Evolutionary conservation across 2,888 invertebrate species (phyloP), one percentile per base, ranked within the genome.

Genomic region (Drosophila gaucha): DNA sequence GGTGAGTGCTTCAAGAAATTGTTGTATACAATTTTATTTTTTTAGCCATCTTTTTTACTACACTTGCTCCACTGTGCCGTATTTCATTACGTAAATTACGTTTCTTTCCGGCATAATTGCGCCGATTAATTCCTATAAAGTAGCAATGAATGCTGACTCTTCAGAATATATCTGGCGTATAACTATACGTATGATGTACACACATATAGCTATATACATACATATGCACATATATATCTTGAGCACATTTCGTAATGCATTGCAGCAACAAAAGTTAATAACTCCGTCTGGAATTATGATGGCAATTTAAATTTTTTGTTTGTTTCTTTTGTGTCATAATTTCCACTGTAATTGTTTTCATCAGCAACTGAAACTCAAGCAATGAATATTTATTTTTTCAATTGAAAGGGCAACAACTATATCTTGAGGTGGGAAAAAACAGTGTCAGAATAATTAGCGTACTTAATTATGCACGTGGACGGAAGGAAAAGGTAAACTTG

Each of bases 51-150:
- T n/a, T 24, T 43, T 22, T 50, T 49, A 14, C 39, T 31, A 16
- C 31, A 1, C 36, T 55, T 44, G 56, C 43, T 30, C 52, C 80
- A 77, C 74, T 75, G 75, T 74, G 58, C 67, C 54, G 36, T 70
- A 70, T 75, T 70, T 70, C 79, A 78, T 82, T 82, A 72, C 64
- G 79, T 58, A 78, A 82, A 82, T 82, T 76, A 52, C 74, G 85
- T 82, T 76, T 68, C 71, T 66, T 31, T 67, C 57, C 44, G 55
- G 69, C 71, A 82, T 82, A 82, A 85, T 82, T 85, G 76, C 79
- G 72, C 70, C 82, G 85, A 85, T 82, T 82, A 82, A 85, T 85
- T 82, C 74, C 69, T 79, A 77, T 82, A 74, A 82, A 78, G 68
- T 63, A 66, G 63, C 70, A 33, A 26, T 66, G 67, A 50, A 57